A percentile compares a stretch with the other conserved stretches of the same genome.
Evolutionary conservation across 1,140 invertebrate genomes (phyloP).

Genomic region (Nylanderia fulva): DNA sequence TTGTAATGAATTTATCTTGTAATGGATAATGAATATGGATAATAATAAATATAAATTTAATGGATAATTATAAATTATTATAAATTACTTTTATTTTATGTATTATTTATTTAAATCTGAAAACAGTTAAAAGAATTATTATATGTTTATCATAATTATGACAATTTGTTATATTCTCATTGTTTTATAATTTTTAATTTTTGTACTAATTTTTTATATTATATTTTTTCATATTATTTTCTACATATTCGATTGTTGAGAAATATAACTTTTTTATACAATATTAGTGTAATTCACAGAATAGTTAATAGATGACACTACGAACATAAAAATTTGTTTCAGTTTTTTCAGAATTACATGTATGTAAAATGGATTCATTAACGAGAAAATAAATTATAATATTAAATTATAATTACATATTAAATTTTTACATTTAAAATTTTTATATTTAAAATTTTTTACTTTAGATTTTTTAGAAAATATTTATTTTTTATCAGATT

Average conservation of each 20-base stretch:
- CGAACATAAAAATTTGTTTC: conserved; percentile 1
- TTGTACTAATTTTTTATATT: not conserved
- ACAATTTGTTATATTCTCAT: not conserved
- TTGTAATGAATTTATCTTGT: not conserved
- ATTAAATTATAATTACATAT: not conserved
- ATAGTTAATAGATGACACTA: conserved; percentile 39
- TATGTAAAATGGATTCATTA: not conserved
- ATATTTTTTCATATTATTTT: not conserved
- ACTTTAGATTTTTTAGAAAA: not conserved
- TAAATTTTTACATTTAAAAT: not conserved
- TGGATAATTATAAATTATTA: not conserved
- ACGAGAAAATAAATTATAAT: not conserved
- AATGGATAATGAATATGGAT: too few species aligned
- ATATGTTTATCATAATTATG: not conserved
- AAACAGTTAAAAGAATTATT: not conserved
- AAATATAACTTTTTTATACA: not conserved
- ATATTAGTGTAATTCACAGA: not conserved
- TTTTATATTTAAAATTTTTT: not conserved
- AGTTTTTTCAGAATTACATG: not conserved
- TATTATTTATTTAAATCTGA: not conserved
- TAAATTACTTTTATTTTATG: not conserved
- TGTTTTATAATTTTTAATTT: not conserved
- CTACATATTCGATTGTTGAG: conserved; percentile 43
- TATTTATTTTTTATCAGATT: not conserved
- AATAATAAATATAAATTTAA: not conserved